Conservation (phyloP, 2,113 vertebrate species). For the Heterotilapia buettikoferi region DNA sequence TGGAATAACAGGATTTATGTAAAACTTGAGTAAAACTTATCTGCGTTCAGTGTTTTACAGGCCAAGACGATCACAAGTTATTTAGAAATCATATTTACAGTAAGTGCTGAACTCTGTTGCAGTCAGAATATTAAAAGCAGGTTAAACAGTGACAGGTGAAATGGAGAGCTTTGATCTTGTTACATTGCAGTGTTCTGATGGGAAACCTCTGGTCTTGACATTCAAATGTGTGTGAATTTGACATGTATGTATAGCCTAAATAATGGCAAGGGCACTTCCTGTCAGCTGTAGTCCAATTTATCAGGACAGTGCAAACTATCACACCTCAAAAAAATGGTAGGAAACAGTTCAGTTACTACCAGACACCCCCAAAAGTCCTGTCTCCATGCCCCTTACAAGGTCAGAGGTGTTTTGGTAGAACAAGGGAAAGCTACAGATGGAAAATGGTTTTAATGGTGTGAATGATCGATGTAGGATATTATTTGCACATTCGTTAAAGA, state of each 20-base stretch:
- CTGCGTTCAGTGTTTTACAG: neutral
- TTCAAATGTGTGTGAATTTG: neutral
- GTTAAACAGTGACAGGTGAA: neutral
- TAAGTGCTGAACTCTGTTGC: neutral
- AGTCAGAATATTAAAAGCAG: neutral
- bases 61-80: neutral
- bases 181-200: neutral
- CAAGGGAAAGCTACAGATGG: neutral
- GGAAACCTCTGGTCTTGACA: neutral
- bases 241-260: neutral
- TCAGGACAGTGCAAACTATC: neutral
- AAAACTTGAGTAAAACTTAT: neutral
- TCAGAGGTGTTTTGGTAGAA: neutral
- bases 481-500: neutral
- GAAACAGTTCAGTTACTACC: neutral
- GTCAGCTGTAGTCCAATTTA: neutral
- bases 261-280: neutral
- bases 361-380: neutral
- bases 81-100: neutral
- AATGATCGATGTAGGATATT: neutral
- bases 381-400: neutral
- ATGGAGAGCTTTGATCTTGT: neutral
- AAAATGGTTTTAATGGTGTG: neutral
- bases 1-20: neutral
- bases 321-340: neutral